A percentile compares a stretch with the other conserved stretches of the same genome.
phyloP scores from a whole-genome alignment of 2,888 invertebrate species.

The Drosophila borborema region DNA sequence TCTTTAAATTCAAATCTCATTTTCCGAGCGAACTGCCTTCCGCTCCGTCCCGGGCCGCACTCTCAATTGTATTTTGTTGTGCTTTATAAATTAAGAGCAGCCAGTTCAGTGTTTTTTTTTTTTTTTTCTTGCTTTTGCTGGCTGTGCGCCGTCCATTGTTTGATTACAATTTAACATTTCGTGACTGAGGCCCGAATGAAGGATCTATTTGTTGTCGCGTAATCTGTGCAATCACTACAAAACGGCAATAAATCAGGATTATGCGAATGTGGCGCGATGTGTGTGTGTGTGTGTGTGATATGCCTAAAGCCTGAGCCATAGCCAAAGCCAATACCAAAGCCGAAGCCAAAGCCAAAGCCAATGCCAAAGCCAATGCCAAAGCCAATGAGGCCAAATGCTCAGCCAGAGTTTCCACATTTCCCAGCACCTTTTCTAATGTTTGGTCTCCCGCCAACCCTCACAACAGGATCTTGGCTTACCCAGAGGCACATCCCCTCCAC shows the following conservation, averaged over 20 bases:
- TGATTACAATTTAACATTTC: constrained; percentile 83
- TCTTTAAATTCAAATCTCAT: constrained; percentile 83
- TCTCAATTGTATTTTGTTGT: constrained; percentile 45
- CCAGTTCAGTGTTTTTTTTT: constrained; percentile 40
- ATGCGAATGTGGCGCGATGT: constrained; percentile 83
- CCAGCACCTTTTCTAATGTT: constrained; percentile 51
- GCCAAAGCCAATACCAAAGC: constrained; percentile 13
- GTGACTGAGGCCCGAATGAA: constrained; percentile 79
- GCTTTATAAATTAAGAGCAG: constrained; percentile 75
- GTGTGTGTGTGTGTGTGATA: constrained; percentile 82
- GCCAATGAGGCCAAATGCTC: constrained; percentile 48
- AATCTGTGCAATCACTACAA: constrained; percentile 84
- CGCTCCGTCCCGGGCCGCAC: neutral
- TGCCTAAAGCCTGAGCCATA: constrained; percentile 25
- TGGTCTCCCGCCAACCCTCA: constrained; percentile 40
- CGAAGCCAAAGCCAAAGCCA: constrained; percentile 7
- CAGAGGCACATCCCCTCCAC: constrained; percentile 18
- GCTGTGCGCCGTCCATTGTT: constrained; percentile 64
- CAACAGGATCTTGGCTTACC: constrained; percentile 43
- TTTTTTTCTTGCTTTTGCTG: constrained; percentile 30
- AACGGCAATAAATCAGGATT: constrained; percentile 85
- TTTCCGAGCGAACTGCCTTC: constrained; percentile 55
- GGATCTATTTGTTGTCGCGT: constrained; percentile 83
- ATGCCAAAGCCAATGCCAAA: neutral
- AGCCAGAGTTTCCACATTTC: constrained; percentile 38